These are phyloP conservation scores for Meteorus cinctellus DNA, from an alignment of 2,888 invertebrate genomes.

Conservation along the genomic window DNA sequence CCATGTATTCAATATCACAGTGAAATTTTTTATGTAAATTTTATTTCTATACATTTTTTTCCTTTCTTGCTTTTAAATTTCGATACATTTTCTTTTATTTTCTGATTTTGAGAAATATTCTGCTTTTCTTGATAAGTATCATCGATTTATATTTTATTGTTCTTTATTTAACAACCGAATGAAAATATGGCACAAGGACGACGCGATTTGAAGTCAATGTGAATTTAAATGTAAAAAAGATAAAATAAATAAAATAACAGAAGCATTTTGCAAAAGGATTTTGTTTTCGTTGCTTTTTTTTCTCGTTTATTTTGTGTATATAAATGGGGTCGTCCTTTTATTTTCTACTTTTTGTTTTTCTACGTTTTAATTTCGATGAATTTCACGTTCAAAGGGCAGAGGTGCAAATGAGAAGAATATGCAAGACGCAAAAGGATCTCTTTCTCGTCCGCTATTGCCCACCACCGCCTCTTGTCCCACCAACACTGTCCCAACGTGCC, in stretches of 20 bases:
- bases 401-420: constrained; percentile 46
- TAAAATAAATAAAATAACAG: neutral
- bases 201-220: neutral
- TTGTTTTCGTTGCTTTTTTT: neutral
- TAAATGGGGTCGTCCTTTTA: neutral
- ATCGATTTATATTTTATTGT: too few relatives aligned
- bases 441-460: neutral
- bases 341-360: constrained; percentile 1
- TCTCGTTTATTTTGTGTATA: neutral
- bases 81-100: too few relatives aligned
- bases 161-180: too few relatives aligned
- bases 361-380: neutral
- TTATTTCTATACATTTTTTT: too few relatives aligned
- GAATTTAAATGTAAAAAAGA: constrained; percentile 11
- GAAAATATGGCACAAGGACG: too few relatives aligned
- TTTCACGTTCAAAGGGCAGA: constrained; percentile 7
- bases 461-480: neutral
- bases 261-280: neutral
- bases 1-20: too few relatives aligned
- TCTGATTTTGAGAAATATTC: too few relatives aligned
- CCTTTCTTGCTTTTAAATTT: too few relatives aligned
- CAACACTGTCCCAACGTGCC: neutral
- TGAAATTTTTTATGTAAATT: too few relatives aligned
- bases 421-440: constrained; percentile 14
- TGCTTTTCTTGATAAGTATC: too few relatives aligned